Conservation (phyloP, 2,888 invertebrate species). For the Yponomeuta sedellus region DNA sequence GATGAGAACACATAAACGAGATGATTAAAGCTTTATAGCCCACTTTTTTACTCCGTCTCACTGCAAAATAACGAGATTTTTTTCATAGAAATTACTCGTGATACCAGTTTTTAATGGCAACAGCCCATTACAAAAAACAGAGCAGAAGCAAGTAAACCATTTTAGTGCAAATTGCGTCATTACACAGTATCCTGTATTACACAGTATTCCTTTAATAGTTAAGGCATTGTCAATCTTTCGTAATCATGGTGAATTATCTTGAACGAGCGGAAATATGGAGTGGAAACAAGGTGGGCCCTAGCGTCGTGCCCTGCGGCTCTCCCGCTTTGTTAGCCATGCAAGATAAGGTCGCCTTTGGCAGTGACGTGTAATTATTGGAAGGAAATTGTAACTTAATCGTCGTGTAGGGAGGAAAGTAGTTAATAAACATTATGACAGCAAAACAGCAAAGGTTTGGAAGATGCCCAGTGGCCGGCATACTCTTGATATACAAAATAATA, state of each 20-base stretch:
- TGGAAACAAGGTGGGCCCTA: slow-evolving; percentile 48
- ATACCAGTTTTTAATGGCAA: not conserved
- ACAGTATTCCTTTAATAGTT: not conserved
- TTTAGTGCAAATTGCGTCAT: slow-evolving; percentile 5
- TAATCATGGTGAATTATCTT: slow-evolving; percentile 3
- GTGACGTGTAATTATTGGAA: slow-evolving; percentile 14
- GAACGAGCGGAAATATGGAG: slow-evolving; percentile 56
- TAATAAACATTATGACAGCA: not conserved
- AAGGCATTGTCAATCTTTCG: slow-evolving; percentile 2
- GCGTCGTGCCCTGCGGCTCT: slow-evolving; percentile 48
- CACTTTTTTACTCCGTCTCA: not conserved
- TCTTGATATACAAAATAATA: too few species aligned
- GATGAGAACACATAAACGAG: slow-evolving; percentile 8
- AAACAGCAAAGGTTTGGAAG: not conserved
- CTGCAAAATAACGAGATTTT: not conserved
- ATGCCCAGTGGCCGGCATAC: too few species aligned
- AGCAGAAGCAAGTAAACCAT: not conserved
- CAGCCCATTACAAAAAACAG: not conserved
- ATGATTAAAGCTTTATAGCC: slow-evolving; percentile 1
- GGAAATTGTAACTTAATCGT: slow-evolving; percentile 10
- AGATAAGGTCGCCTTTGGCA: not conserved
- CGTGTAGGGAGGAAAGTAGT: too few species aligned
- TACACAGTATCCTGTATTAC: slow-evolving; percentile 5
- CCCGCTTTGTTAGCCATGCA: slow-evolving; percentile 28
- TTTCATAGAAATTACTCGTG: not conserved